A percentile compares a stretch with the other conserved stretches of the same genome.
Conservation (phyloP, 37 sponge, comb jelly and placozoan species). For the Aplysina aerophoba region DNA sequence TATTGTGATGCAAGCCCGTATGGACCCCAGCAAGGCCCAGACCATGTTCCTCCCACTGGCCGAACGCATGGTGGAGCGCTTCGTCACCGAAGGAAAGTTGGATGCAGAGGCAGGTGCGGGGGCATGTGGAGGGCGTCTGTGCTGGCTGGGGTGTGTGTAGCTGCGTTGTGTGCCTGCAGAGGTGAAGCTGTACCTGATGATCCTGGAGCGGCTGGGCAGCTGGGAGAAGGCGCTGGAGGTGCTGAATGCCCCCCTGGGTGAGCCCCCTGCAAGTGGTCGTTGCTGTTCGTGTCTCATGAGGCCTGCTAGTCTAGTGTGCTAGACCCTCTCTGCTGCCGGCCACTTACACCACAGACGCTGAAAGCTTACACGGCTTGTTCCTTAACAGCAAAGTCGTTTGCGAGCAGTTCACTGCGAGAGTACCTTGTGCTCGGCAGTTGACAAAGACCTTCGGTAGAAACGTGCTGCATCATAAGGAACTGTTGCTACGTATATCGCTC, state of each 20-base stretch:
- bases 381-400: too few relatives aligned
- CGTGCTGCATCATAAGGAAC: too few relatives aligned
- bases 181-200: slow-evolving; percentile 68
- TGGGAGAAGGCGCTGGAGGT: slow-evolving; percentile 57
- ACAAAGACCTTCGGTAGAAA: too few relatives aligned
- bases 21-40: slow-evolving; percentile 39
- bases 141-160: background rate
- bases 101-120: slow-evolving; percentile 78
- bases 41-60: slow-evolving; percentile 82
- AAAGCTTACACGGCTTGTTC: too few relatives aligned
- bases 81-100: slow-evolving; percentile 61
- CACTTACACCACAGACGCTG: too few relatives aligned
- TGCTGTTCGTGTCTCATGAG: too few relatives aligned
- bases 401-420: too few relatives aligned
- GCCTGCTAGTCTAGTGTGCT: too few relatives aligned
- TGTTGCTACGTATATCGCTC: too few relatives aligned
- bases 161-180: slow-evolving; percentile 33
- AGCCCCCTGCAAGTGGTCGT: slow-evolving; percentile 1
- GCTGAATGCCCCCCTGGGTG: slow-evolving; percentile 53
- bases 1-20: slow-evolving; percentile 83
- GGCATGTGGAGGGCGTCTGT: background rate
- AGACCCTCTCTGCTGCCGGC: too few relatives aligned
- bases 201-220: slow-evolving; percentile 61
- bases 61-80: slow-evolving; percentile 83
- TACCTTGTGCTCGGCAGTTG: too few relatives aligned